Conservation (phyloP, 2,888 invertebrate genomes). For the Aphrophora alni region DNA sequence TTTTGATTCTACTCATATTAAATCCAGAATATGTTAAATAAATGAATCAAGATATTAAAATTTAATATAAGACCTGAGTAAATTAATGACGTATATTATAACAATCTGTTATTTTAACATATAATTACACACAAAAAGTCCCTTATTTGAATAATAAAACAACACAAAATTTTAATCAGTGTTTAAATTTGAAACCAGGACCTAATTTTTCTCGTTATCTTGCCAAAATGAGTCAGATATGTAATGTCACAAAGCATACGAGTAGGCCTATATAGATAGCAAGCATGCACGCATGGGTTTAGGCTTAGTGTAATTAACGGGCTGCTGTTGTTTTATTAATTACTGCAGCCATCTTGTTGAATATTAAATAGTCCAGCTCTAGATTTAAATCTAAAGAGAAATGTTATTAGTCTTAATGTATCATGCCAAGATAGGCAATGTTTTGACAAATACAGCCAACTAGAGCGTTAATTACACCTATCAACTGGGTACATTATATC, state of each 20-base stretch:
- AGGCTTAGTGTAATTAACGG: neutral
- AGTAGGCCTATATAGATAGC: neutral
- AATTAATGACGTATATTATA: neutral
- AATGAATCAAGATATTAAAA: too few relatives aligned
- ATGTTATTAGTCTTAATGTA: neutral
- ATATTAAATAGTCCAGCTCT: neutral
- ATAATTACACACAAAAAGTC: neutral
- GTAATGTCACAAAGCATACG: too few relatives aligned
- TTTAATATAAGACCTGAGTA: too few relatives aligned
- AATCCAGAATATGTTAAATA: too few relatives aligned
- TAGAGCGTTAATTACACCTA: neutral
- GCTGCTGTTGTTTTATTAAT: neutral
- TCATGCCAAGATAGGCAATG: neutral
- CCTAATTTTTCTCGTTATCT: neutral
- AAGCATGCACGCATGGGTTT: neutral
- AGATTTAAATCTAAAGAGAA: neutral
- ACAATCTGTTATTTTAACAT: neutral
- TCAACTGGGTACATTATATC: neutral
- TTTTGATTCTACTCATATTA: too few relatives aligned
- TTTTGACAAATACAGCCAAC: neutral
- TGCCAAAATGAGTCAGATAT: neutral
- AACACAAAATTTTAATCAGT: neutral
- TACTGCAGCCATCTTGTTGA: neutral
- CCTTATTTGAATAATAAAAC: neutral
- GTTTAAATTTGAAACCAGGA: neutral